These are phyloP conservation scores for Trachurus trachurus DNA, from an alignment of 2,797 vertebrate genomes.

Conservation along the genomic window DNA sequence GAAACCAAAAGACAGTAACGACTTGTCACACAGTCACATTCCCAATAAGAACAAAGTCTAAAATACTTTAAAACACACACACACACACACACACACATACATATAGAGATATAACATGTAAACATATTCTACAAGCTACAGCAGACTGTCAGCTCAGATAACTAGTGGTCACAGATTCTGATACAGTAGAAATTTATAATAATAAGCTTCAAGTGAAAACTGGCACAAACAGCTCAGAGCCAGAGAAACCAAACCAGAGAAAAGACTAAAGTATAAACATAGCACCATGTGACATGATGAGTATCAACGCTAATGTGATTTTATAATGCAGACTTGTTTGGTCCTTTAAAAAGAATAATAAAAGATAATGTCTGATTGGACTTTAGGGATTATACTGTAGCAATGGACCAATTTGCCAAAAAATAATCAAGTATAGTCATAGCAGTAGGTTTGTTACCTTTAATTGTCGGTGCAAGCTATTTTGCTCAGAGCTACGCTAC, in stretches of 20 bases:
- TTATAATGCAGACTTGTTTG: not conserved
- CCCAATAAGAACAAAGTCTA: not conserved
- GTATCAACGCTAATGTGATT: not conserved
- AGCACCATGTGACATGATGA: accelerated
- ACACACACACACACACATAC: constrained; percentile 26
- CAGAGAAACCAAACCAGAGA: constrained; percentile 45
- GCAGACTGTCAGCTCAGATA: constrained; percentile 11
- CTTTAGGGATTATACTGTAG: too few species aligned
- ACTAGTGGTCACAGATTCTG: constrained; percentile 40
- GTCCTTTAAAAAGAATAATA: not conserved
- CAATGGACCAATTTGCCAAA: too few species aligned
- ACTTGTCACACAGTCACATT: not conserved
- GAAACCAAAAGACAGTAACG: not conserved
- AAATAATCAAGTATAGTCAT: too few species aligned
- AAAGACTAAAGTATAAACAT: not conserved
- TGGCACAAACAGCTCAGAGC: constrained; percentile 20
- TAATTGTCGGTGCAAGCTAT: too few species aligned
- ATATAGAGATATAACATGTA: constrained; percentile 45
- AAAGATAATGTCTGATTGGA: not conserved
- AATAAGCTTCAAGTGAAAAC: constrained; percentile 9
- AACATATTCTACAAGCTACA: constrained; percentile 37
- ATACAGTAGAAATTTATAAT: constrained; percentile 36
- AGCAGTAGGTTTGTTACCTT: too few species aligned
- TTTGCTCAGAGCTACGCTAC: too few species aligned
- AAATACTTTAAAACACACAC: constrained; percentile 18